These are phyloP conservation scores for Cottoperca gobio DNA, from an alignment of 2,797 vertebrate species.

Conservation along the genomic window DNA sequence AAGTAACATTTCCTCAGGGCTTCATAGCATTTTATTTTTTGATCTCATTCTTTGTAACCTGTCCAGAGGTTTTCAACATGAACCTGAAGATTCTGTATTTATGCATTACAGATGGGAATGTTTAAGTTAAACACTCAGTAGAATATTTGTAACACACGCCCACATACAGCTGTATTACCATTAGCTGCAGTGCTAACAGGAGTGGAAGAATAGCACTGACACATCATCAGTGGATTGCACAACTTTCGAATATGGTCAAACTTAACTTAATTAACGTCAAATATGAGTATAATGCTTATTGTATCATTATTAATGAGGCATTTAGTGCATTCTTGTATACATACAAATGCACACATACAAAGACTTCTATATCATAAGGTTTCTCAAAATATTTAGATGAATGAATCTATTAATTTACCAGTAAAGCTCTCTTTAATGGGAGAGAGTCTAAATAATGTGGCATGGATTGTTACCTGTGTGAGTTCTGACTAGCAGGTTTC, in stretches of 20 bases:
- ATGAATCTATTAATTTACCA: not conserved
- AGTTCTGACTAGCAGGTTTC: too few species aligned
- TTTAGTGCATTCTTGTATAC: not conserved
- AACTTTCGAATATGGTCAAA: not conserved
- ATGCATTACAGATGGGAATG: not conserved
- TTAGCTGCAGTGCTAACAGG: not conserved
- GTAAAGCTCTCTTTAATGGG: not conserved
- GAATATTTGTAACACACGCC: not conserved
- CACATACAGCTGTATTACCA: not conserved
- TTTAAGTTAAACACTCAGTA: not conserved
- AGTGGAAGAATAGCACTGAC: not conserved
- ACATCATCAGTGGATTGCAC: not conserved
- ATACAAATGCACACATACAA: too few species aligned
- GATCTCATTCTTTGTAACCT: not conserved
- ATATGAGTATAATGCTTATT: not conserved
- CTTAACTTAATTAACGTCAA: too few species aligned
- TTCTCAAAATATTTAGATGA: not conserved
- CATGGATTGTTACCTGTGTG: not conserved
- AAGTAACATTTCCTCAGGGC: not conserved
- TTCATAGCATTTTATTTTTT: not conserved
- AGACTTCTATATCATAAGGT: not conserved
- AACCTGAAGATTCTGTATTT: not conserved
- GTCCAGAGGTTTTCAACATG: not conserved
- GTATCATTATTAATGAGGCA: not conserved
- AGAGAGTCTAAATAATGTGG: not conserved